Evolutionary conservation across 35 echinoderm and acorn worm species (phyloP).

Genomic region (Anneissia japonica): DNA sequence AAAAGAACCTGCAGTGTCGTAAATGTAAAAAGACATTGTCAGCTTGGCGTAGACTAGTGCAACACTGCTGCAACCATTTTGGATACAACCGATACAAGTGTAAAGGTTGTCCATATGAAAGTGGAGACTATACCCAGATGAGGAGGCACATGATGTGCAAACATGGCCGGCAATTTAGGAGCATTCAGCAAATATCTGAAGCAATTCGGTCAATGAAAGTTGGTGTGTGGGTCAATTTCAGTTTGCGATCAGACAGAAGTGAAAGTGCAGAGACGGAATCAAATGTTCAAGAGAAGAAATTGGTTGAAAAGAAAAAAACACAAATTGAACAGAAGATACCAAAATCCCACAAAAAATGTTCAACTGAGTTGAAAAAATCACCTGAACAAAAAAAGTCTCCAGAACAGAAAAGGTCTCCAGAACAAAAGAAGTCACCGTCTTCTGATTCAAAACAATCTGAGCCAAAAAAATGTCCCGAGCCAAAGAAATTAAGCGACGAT

Average conservation of each 20-base stretch:
- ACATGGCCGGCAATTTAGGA: slow-evolving; percentile 84
- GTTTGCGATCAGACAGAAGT: not conserved
- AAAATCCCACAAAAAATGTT: not conserved
- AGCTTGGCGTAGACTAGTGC: slow-evolving; percentile 59
- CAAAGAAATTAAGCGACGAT: not conserved
- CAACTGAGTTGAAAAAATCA: not conserved
- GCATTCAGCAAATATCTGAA: slow-evolving; percentile 76
- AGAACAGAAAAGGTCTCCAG: not conserved
- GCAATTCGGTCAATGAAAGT: slow-evolving; percentile 87
- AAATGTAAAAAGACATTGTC: slow-evolving; percentile 79
- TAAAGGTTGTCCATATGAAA: slow-evolving; percentile 74
- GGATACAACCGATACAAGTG: slow-evolving; percentile 80
- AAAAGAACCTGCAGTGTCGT: slow-evolving; percentile 77
- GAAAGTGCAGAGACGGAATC: not conserved
- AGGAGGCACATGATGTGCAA: slow-evolving; percentile 90
- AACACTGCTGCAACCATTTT: slow-evolving; percentile 95
- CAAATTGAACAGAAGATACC: not conserved
- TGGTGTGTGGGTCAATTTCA: not conserved
- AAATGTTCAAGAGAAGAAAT: not conserved
- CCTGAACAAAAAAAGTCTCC: not conserved
- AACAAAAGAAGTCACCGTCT: not conserved
- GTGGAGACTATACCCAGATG: slow-evolving; percentile 92
- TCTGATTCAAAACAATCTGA: not conserved
- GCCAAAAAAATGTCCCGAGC: not conserved
- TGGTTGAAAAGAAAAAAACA: not conserved